Evolutionary conservation across 1,140 invertebrate species (phyloP).

Genomic region (Melipona quadrifasciata): DNA sequence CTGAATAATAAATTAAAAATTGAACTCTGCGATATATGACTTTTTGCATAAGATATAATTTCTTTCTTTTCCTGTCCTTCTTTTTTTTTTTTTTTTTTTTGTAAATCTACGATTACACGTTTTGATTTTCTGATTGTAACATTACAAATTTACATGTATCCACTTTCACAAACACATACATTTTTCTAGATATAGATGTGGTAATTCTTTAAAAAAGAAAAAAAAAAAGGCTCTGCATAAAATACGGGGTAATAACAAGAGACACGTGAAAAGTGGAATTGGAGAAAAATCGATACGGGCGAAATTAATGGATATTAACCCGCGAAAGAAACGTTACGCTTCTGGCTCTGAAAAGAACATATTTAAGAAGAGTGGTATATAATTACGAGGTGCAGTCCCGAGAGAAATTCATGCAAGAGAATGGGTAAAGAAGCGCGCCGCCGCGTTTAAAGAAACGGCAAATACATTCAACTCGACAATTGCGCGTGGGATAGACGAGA

Average conservation of each 20-base stretch:
- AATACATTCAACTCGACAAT: constrained; percentile 3
- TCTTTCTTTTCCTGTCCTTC: too few relatives aligned
- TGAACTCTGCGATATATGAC: too few relatives aligned
- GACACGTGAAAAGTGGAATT: neutral
- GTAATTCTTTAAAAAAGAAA: too few relatives aligned
- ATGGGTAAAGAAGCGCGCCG: neutral
- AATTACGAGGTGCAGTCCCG: constrained; percentile 3
- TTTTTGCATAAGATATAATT: too few relatives aligned
- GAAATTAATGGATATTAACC: neutral
- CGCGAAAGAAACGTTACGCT: neutral
- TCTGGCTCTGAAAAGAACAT: neutral
- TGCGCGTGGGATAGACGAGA: neutral
- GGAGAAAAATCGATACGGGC: neutral
- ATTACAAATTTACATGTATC: too few relatives aligned
- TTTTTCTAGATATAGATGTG: too few relatives aligned
- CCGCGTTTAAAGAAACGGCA: neutral
- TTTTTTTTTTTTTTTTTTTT: too few relatives aligned
- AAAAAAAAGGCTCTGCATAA: too few relatives aligned
- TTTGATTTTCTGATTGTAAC: too few relatives aligned
- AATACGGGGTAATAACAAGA: neutral
- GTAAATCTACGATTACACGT: too few relatives aligned
- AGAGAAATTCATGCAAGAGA: constrained; percentile 15
- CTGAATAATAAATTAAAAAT: too few relatives aligned
- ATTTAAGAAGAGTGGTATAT: constrained; percentile 22
- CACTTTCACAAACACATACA: too few relatives aligned